Evolutionary conservation across 2,888 invertebrate species (phyloP).

Genomic region (Barypeithes pellucidus): DNA sequence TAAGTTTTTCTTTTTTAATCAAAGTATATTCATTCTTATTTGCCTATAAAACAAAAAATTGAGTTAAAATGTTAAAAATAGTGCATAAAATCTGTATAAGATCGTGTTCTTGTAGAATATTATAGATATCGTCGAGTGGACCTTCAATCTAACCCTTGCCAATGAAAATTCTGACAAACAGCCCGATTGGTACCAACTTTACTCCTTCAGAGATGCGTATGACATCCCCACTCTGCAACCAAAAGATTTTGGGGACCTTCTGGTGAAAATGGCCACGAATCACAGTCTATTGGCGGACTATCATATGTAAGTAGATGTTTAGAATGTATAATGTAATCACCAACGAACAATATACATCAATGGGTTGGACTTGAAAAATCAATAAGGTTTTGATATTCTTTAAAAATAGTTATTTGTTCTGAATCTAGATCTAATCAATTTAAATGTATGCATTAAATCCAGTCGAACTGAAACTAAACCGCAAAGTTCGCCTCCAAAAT

Average conservation of each 20-base stretch:
- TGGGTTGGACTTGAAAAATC: too few species aligned
- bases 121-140: slow-evolving; percentile 80
- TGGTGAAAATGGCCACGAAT: slow-evolving; percentile 75
- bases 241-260: slow-evolving; percentile 76
- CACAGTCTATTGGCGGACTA: slow-evolving; percentile 70
- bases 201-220: slow-evolving; percentile 81
- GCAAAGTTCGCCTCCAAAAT: background rate
- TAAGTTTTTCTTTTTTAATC: slow-evolving; percentile 50
- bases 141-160: slow-evolving; percentile 83
- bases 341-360: too few species aligned
- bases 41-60: too few species aligned
- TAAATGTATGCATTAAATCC: too few species aligned
- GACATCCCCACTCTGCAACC: slow-evolving; percentile 77
- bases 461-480: too few species aligned
- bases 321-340: too few species aligned
- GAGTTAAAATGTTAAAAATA: too few species aligned
- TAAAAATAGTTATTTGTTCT: too few species aligned
- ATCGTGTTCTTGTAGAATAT: slow-evolving; percentile 72
- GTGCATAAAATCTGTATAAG: too few species aligned
- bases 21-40: too few species aligned
- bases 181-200: slow-evolving; percentile 84
- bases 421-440: too few species aligned
- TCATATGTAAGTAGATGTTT: slow-evolving; percentile 66
- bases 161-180: slow-evolving; percentile 73
- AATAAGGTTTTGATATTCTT: too few species aligned